Evolutionary conservation across 2,888 invertebrate genomes (phyloP).

Genomic region (Conistra vaccinii): DNA sequence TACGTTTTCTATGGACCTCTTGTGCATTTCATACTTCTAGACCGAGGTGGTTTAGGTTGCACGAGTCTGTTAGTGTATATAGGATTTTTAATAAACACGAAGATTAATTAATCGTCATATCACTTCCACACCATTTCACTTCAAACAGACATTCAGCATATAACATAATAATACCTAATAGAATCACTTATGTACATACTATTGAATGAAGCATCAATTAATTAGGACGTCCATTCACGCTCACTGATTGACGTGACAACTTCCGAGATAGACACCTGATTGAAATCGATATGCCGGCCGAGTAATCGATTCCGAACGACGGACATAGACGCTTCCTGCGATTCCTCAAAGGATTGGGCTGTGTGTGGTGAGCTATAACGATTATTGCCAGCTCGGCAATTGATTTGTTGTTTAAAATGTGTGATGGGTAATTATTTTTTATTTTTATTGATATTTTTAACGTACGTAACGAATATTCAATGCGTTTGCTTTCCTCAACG

Average conservation of each 20-base stretch:
- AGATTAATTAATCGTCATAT: background rate
- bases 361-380: conserved; percentile 27
- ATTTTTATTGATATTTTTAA: conserved; percentile 24
- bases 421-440: background rate
- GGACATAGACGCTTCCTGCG: conserved; percentile 43
- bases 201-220: conserved; percentile 67
- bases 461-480: background rate
- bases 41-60: too few species aligned
- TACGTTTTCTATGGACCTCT: too few species aligned
- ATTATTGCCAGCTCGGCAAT: conserved; percentile 20
- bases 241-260: conserved; percentile 68
- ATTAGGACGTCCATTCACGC: conserved; percentile 68
- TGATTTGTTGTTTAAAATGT: background rate
- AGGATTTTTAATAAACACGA: too few species aligned
- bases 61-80: background rate
- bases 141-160: conserved; percentile 2
- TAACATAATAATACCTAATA: conserved; percentile 50
- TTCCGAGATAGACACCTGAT: conserved; percentile 65
- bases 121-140: background rate
- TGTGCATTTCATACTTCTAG: background rate
- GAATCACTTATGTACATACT: conserved; percentile 63
- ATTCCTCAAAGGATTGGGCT: conserved; percentile 36
- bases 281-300: conserved; percentile 57
- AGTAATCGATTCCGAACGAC: conserved; percentile 46
- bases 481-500: background rate